phyloP scores from a whole-genome alignment of 2,113 vertebrate genomes.

The Marmota flaviventris region DNA sequence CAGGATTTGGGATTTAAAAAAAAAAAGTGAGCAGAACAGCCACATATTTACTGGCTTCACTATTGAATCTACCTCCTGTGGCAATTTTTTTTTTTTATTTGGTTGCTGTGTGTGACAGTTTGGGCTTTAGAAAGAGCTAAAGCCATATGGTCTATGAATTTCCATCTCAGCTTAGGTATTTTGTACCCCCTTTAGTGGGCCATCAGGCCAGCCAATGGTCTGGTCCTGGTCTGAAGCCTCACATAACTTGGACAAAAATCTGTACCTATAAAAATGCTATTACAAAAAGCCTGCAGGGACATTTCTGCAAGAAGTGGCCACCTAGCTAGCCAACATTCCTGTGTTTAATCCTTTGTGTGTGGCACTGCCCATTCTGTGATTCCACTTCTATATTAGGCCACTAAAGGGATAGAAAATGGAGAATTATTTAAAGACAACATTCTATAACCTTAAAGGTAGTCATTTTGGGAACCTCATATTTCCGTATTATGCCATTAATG shows the following conservation, averaged over 20 bases:
- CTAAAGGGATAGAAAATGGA: neutral
- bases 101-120: neutral
- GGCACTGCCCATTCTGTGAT: neutral
- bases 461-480: neutral
- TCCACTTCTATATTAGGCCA: neutral
- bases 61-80: conserved; percentile 56
- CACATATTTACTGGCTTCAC: neutral
- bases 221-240: conserved; percentile 38
- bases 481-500: neutral
- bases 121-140: conserved; percentile 37
- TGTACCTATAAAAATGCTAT: neutral
- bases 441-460: neutral
- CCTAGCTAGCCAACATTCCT: neutral
- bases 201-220: neutral
- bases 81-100: neutral
- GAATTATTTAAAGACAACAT: conserved; percentile 7
- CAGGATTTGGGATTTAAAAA: neutral
- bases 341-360: neutral
- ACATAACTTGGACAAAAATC: neutral
- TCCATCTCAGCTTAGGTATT: neutral
- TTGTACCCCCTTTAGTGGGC: neutral
- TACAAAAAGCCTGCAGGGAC: neutral
- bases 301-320: neutral
- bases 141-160: neutral
- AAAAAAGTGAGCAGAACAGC: neutral